Conservation (phyloP, 2,797 vertebrate genomes). For the Leuciscus waleckii region DNA sequence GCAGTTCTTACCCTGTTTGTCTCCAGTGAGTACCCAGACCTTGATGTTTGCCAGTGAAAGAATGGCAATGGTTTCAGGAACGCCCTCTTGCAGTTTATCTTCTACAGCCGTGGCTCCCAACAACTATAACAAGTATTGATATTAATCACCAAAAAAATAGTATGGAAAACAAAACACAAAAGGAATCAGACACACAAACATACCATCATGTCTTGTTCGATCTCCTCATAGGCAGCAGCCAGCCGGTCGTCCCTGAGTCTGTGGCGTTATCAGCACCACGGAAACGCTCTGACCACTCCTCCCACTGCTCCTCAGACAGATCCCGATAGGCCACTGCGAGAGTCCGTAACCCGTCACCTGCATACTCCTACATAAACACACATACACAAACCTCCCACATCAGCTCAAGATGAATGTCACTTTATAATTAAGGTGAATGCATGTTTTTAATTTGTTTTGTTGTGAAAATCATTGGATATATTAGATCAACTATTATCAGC, state of each 20-base stretch:
- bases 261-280: slow-evolving; percentile 76
- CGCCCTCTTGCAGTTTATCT: slow-evolving; percentile 94
- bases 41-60: slow-evolving; percentile 94
- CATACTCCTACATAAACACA: slow-evolving; percentile 82
- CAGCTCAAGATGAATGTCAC: background rate
- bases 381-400: slow-evolving; percentile 14
- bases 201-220: slow-evolving; percentile 93
- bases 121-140: slow-evolving; percentile 74
- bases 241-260: slow-evolving; percentile 86
- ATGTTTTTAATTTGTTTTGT: background rate
- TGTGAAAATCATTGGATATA: background rate
- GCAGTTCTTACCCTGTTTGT: slow-evolving; percentile 87
- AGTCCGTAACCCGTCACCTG: slow-evolving; percentile 87
- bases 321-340: slow-evolving; percentile 89
- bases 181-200: slow-evolving; percentile 43
- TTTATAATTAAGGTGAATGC: background rate
- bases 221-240: slow-evolving; percentile 86
- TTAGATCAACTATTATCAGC: background rate
- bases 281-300: slow-evolving; percentile 83
- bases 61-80: slow-evolving; percentile 91
- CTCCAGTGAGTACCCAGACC: slow-evolving; percentile 95
- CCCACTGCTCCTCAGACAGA: slow-evolving; percentile 86
- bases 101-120: slow-evolving; percentile 95
- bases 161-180: background rate
- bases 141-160: slow-evolving; percentile 8